phyloP scores from a whole-genome alignment of 2,113 vertebrate genomes.

The Xiphophorus hellerii region DNA sequence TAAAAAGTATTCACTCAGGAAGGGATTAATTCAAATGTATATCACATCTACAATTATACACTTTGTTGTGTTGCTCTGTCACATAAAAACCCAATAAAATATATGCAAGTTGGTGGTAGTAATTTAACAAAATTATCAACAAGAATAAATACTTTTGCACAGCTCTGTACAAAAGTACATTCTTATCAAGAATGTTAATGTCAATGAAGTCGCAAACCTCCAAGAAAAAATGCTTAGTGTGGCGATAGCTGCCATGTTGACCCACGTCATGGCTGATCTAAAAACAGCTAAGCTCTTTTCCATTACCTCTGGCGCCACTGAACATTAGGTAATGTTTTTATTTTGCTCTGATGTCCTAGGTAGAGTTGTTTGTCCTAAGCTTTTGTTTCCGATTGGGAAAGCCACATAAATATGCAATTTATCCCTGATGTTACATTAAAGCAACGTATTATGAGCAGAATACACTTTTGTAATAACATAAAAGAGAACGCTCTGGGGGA shows the following conservation, averaged over 20 bases:
- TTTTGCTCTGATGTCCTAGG: background rate
- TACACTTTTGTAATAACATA: too few relatives aligned
- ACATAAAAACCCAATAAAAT: too few relatives aligned
- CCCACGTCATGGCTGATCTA: background rate
- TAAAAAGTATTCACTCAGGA: too few relatives aligned
- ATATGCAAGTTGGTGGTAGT: too few relatives aligned
- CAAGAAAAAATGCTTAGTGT: slow-evolving; percentile 7
- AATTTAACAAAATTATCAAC: too few relatives aligned
- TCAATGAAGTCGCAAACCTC: background rate
- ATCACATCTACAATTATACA: too few relatives aligned
- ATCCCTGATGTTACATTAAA: background rate
- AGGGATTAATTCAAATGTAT: too few relatives aligned
- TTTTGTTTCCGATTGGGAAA: background rate
- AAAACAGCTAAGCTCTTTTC: slow-evolving; percentile 7
- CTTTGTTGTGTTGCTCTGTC: too few relatives aligned
- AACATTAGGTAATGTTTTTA: background rate
- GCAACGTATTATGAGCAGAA: background rate
- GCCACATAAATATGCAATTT: background rate
- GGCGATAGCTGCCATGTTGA: slow-evolving; percentile 4
- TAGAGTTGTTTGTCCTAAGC: background rate
- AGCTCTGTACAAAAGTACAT: too few relatives aligned
- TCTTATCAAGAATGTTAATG: slow-evolving; percentile 3
- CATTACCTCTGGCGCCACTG: background rate
- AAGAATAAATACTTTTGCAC: too few relatives aligned
- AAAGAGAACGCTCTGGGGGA: too few relatives aligned